phyloP scores from a whole-genome alignment of 2,888 invertebrate genomes.

The Scaeva pyrastri region DNA sequence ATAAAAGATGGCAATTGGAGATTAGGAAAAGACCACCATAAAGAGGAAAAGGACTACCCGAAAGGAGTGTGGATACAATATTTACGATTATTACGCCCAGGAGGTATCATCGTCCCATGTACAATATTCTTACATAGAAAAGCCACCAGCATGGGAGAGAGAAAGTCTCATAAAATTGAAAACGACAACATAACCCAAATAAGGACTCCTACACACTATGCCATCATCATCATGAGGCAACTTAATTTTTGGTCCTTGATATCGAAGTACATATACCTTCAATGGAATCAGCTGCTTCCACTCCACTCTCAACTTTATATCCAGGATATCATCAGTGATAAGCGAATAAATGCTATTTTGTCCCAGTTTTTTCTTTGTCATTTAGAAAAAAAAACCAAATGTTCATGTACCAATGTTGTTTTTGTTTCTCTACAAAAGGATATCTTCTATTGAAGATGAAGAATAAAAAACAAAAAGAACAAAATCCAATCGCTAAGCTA shows the following conservation, averaged over 20 bases:
- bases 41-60: conserved; percentile 44
- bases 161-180: conserved; percentile 65
- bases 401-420: not conserved
- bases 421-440: conserved; percentile 27
- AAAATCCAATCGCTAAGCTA: conserved; percentile 11
- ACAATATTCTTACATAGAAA: not conserved
- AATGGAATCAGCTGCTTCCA: conserved; percentile 54
- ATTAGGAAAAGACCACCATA: conserved; percentile 42
- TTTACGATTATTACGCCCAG: conserved; percentile 74
- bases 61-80: conserved; percentile 73
- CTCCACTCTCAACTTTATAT: conserved; percentile 68
- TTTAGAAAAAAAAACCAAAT: conserved; percentile 20
- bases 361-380: conserved; percentile 52
- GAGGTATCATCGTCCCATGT: conserved; percentile 34
- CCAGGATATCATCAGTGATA: conserved; percentile 61
- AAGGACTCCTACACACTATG: conserved; percentile 52
- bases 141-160: conserved; percentile 27
- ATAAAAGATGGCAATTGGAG: conserved; percentile 55
- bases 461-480: not conserved
- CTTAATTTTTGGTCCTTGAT: conserved; percentile 72
- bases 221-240: conserved; percentile 47
- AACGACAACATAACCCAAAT: conserved; percentile 71
- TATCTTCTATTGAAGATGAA: conserved; percentile 24
- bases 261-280: conserved; percentile 7
- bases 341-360: conserved; percentile 66